Base-by-base conservation (phyloP, 2,113 vertebrate species). In the Phycodurus eques region DNA sequence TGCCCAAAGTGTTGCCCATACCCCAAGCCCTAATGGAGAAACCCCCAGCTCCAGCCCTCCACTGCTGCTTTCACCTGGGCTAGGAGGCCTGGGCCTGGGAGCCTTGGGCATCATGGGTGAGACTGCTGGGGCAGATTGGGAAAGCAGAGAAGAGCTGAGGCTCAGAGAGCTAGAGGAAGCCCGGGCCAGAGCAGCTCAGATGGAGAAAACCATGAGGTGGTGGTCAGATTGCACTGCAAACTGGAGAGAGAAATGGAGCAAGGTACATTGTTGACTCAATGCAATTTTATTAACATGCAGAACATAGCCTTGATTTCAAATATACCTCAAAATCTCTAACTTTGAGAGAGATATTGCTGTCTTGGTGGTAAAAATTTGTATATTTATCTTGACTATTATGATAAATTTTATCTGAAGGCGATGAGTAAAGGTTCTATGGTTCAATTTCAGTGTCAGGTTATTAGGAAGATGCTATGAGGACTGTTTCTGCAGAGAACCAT, bases 151-250 rank as follows among this genome's bases (percentile, higher is more conserved):
- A 88, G 97, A 98, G 91, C 93, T 99, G 83, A 93, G 95, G 20
- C 91, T 97, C 73, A 89, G 96, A 19, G 96, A 98, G 88, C 91
- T 98, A 86, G 97, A 98, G 89, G 97, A 98, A 86, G 97, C 96
- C 0, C 92, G 96, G 4, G 96, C 96, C 0, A 90, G 97, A 9
- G 96, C 97, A 0, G 94, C 96, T 0, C 97, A 99, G 90, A 98
- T 99, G 97, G 97, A 99, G 92, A 99, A 99, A 89, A 99, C 97
- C 6, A 99, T 98, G 97, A 94, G 97, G 19, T 98, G 97, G 97
- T 99, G 97, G 97, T 98, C 96, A 0, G 97, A 99, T 92, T 99
- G 97, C 89, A 98, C 97, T 0, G 96, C 97, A 89, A 99, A 98
- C 92, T 98, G 97, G 97, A 93, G 97, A 0, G 97, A 99, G 90